Conservation (phyloP, 2,888 invertebrate species). For the Cyaniris semiargus region DNA sequence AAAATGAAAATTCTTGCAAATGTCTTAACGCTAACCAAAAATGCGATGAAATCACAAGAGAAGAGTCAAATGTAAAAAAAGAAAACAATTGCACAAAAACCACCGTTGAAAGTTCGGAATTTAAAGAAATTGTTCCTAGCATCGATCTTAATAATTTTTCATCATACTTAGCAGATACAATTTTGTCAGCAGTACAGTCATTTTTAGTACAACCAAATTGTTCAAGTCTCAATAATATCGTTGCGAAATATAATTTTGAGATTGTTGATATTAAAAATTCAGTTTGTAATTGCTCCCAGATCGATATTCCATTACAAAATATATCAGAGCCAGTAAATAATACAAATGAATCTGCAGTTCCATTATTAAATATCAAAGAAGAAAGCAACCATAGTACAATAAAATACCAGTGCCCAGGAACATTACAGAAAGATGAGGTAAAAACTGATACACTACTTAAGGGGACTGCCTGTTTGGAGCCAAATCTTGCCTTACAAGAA, state of each 20-base stretch:
- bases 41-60: not conserved
- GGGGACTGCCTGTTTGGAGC: not conserved
- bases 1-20: not conserved
- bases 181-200: conserved; percentile 7
- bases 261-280: not conserved
- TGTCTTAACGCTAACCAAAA: not conserved
- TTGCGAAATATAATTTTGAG: not conserved
- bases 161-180: conserved; percentile 11
- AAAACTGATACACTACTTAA: not conserved
- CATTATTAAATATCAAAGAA: not conserved
- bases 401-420: not conserved
- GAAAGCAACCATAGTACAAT: not conserved
- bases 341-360: not conserved
- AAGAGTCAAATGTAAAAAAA: not conserved
- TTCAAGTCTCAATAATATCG: not conserved
- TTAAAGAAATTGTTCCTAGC: not conserved
- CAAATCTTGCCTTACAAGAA: not conserved
- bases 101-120: not conserved
- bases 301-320: not conserved
- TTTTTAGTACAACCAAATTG: not conserved
- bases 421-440: not conserved
- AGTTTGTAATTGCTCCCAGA: not conserved
- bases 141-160: not conserved
- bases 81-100: not conserved
- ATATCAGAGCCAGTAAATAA: not conserved